Conservation (phyloP, 1,140 invertebrate species). For the Dolichoris vasculosae region DNA sequence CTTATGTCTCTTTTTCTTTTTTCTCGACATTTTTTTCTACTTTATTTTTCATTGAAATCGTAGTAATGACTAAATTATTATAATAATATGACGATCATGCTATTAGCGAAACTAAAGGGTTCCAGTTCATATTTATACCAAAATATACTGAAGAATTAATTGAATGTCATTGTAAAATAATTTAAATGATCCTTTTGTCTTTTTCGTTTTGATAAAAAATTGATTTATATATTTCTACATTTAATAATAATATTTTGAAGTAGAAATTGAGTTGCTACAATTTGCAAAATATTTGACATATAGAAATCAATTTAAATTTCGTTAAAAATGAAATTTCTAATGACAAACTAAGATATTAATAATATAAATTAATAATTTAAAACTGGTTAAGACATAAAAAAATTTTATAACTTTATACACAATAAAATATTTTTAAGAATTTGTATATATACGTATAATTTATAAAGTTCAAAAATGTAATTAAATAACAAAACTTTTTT, state of each 20-base stretch:
- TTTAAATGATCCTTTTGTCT: not conserved
- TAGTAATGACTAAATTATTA: slow-evolving; percentile 19
- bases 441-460: no score
- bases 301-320: not conserved
- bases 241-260: no score
- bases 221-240: no score
- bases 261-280: no score
- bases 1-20: not conserved
- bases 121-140: not conserved
- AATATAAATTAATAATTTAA: no score
- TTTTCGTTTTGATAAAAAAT: not conserved
- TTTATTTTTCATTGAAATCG: not conserved
- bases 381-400: no score
- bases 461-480: no score
- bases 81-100: slow-evolving; percentile 11
- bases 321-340: not conserved
- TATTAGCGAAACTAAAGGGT: not conserved
- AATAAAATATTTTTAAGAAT: no score
- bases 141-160: slow-evolving; percentile 2
- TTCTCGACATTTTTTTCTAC: not conserved
- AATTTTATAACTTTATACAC: no score
- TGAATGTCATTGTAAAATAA: not conserved
- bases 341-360: no score
- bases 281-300: no score
- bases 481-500: no score